phyloP scores from a whole-genome alignment of 2,797 vertebrate species.

The Gadopsis marmoratus region DNA sequence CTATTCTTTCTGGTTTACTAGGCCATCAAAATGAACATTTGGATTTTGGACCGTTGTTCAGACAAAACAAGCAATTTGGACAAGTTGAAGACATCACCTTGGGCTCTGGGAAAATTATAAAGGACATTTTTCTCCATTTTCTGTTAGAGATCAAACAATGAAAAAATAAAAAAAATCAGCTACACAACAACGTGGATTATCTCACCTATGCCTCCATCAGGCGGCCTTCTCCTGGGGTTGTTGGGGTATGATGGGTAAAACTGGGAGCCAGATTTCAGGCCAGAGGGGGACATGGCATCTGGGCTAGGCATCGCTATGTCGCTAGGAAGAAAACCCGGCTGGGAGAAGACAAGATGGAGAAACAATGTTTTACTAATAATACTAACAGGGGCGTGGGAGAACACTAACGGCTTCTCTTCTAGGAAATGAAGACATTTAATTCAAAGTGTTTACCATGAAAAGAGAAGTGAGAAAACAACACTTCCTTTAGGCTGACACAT shows the following conservation, averaged over 20 bases:
- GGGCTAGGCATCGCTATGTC: constrained; percentile 94
- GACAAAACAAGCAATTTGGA: neutral
- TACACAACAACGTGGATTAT: neutral
- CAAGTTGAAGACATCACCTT: neutral
- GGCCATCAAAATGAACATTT: neutral
- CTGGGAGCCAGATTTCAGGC: constrained; percentile 91
- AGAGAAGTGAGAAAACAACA: constrained; percentile 66
- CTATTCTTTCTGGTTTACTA: neutral
- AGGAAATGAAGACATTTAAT: constrained; percentile 55
- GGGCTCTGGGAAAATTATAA: neutral
- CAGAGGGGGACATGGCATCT: constrained; percentile 94
- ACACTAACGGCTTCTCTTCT: constrained; percentile 43
- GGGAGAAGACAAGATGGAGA: constrained; percentile 37
- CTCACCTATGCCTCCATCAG: constrained; percentile 92
- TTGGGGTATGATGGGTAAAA: constrained; percentile 92
- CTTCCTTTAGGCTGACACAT: constrained; percentile 38
- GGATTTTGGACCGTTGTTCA: neutral
- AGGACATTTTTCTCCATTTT: neutral
- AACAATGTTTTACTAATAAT: constrained; percentile 41
- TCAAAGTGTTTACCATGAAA: constrained; percentile 66
- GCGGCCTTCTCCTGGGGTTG: constrained; percentile 93
- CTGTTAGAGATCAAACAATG: neutral
- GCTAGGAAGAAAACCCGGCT: constrained; percentile 93
- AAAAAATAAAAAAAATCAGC: neutral
- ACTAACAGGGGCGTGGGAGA: constrained; percentile 24